Percentiles rank a stretch among this genome's conserved stretches.
Conservation (phyloP, 2,888 invertebrate genomes). For the Chymomyza amoena region DNA sequence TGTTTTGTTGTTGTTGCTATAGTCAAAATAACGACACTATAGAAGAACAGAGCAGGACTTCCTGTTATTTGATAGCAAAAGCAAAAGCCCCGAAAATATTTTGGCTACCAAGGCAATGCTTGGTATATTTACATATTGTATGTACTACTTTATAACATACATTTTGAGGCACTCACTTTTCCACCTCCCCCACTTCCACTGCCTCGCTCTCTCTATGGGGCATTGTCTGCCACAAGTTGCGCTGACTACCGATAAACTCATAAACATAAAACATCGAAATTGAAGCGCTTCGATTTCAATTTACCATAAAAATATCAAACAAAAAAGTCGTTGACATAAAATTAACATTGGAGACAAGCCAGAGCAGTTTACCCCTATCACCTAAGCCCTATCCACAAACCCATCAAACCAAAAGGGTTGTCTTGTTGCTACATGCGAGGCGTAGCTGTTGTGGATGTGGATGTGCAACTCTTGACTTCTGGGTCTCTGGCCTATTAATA, state of each 20-base stretch:
- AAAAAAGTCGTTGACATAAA: conserved; percentile 71
- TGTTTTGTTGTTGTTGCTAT: conserved; percentile 14
- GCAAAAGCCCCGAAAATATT: conserved; percentile 57
- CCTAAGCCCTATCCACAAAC: background rate
- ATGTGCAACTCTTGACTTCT: background rate
- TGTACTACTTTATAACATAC: background rate
- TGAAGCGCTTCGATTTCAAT: conserved; percentile 69
- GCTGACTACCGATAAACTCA: conserved; percentile 68
- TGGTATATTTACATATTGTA: background rate
- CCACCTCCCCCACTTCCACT: background rate
- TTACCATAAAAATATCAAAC: conserved; percentile 64
- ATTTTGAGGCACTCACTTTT: background rate
- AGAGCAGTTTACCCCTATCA: background rate
- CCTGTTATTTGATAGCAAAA: conserved; percentile 68
- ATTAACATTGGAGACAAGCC: conserved; percentile 52
- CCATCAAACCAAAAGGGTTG: conserved; percentile 6
- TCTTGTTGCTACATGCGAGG: background rate
- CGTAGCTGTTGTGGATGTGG: background rate
- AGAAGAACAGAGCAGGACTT: background rate
- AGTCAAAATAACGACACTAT: conserved; percentile 15
- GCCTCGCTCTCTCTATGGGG: background rate
- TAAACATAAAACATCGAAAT: conserved; percentile 74
- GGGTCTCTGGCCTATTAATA: conserved; percentile 15
- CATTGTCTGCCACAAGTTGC: conserved; percentile 62
- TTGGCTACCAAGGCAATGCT: conserved; percentile 70